phyloP scores from a whole-genome alignment of 2,113 vertebrate genomes.

The Phylloscopus trochilus region DNA sequence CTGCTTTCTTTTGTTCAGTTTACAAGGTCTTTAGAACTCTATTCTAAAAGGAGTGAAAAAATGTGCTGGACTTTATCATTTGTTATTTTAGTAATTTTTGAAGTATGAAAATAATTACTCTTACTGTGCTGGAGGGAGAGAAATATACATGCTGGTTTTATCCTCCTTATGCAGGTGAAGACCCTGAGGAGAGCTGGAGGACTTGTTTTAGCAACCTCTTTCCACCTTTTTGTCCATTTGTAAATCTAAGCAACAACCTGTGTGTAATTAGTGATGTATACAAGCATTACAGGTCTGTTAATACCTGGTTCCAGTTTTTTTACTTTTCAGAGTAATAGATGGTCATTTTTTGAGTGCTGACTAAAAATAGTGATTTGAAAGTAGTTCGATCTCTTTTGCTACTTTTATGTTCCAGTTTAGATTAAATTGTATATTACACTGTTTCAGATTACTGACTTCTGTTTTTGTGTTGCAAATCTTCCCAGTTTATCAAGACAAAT shows the following conservation, averaged over 20 bases:
- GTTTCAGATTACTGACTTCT: neutral
- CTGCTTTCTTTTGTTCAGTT: neutral
- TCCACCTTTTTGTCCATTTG: neutral
- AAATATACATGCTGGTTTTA: neutral
- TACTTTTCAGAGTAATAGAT: neutral
- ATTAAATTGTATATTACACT: neutral
- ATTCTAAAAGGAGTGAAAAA: neutral
- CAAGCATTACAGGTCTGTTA: neutral
- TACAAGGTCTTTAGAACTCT: neutral
- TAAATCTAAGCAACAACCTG: neutral
- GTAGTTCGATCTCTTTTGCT: neutral
- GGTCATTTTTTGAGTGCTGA: neutral
- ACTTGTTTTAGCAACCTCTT: neutral
- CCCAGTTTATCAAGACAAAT: neutral
- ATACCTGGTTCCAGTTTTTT: neutral
- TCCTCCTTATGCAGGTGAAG: neutral
- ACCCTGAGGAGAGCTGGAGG: neutral
- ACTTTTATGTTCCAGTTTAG: neutral
- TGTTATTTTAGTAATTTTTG: neutral
- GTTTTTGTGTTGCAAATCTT: neutral
- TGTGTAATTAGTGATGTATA: neutral
- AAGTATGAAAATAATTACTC: neutral
- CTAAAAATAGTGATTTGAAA: neutral
- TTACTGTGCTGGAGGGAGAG: neutral
- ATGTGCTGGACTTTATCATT: neutral